Conservation (phyloP, 2,888 invertebrate species). For the Ceraclea dissimilis region DNA sequence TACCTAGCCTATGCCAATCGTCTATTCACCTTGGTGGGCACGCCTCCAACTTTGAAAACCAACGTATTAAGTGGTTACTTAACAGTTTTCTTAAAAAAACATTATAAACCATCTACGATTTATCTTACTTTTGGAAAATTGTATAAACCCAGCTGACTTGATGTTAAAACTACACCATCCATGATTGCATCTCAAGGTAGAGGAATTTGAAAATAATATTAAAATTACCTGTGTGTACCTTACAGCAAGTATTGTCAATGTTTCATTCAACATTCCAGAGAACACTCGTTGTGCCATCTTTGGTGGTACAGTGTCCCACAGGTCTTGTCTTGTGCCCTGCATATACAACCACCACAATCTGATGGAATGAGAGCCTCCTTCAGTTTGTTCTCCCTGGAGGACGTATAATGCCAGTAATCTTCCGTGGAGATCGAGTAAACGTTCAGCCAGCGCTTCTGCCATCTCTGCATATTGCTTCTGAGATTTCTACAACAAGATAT, state of each 20-base stretch:
- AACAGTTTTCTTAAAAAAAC: too few species aligned
- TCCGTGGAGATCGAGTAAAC: slow-evolving; percentile 73
- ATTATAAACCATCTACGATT: too few species aligned
- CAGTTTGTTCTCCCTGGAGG: slow-evolving; percentile 74
- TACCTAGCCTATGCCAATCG: too few species aligned
- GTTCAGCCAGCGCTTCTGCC: slow-evolving; percentile 77
- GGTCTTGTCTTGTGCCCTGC: slow-evolving; percentile 73
- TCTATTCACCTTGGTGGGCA: too few species aligned
- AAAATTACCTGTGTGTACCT: slow-evolving; percentile 65
- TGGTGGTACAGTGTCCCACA: slow-evolving; percentile 84
- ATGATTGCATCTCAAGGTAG: too few species aligned
- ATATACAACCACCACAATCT: slow-evolving; percentile 89
- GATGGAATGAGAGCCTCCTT: slow-evolving; percentile 71
- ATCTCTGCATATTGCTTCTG: slow-evolving; percentile 74
- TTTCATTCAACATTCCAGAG: slow-evolving; percentile 80
- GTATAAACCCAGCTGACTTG: too few species aligned
- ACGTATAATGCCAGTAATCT: slow-evolving; percentile 71
- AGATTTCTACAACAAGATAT: slow-evolving; percentile 37
- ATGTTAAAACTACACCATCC: too few species aligned
- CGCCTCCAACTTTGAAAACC: too few species aligned
- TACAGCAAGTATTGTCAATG: slow-evolving; percentile 69
- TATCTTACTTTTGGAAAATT: too few species aligned
- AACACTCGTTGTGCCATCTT: slow-evolving; percentile 81
- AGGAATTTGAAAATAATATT: too few species aligned
- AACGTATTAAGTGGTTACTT: too few species aligned